Conservation (phyloP, 2,113 vertebrate genomes). For the Thalassarche chlororhynchos region DNA sequence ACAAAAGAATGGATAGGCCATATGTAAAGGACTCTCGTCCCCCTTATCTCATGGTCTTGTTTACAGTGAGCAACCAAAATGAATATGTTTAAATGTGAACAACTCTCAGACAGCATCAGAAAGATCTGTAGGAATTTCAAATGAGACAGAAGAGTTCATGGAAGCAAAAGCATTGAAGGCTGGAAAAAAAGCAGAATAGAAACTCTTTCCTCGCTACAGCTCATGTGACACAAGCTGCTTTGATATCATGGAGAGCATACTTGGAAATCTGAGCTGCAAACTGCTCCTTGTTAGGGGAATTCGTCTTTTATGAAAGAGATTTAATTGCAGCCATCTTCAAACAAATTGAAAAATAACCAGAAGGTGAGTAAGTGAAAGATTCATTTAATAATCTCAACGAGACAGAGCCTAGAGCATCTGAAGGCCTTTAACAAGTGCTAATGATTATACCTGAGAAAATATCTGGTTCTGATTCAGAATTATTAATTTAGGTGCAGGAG, state of each 20-base stretch:
- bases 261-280: not conserved
- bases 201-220: not conserved
- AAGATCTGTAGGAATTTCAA: not conserved
- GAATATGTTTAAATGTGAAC: not conserved
- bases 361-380: constrained; percentile 40
- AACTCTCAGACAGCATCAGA: not conserved
- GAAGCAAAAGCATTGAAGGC: not conserved
- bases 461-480: constrained; percentile 28
- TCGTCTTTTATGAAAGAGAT: constrained; percentile 31
- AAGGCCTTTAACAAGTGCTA: constrained; percentile 48
- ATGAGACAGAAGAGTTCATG: not conserved
- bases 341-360: constrained; percentile 55
- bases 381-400: constrained; percentile 53
- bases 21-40: not conserved
- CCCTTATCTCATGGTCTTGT: not conserved
- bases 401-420: constrained; percentile 17
- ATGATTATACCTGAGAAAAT: constrained; percentile 53
- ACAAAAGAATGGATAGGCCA: not conserved
- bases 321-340: constrained; percentile 60
- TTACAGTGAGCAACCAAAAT: not conserved
- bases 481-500: constrained; percentile 4
- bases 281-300: constrained; percentile 1
- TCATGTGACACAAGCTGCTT: not conserved
- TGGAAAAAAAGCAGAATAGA: not conserved
- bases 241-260: not conserved